Conservation (phyloP, 2,113 vertebrate genomes). For the Centrocercus urophasianus region DNA sequence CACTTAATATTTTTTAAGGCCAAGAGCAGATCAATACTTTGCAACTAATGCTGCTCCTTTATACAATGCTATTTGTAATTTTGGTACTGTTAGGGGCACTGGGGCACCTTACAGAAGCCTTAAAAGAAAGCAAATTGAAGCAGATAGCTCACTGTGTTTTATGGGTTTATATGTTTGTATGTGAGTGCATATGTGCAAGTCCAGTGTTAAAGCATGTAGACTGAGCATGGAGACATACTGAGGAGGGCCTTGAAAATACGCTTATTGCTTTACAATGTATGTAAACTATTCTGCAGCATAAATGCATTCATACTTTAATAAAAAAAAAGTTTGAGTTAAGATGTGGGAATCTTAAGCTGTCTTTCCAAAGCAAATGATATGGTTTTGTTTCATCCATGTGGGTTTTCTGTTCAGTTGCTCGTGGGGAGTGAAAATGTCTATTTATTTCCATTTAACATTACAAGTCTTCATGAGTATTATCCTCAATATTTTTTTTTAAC, state of each 20-base stretch:
- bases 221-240: constrained; percentile 64
- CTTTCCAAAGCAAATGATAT: neutral
- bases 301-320: constrained; percentile 82
- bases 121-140: constrained; percentile 68
- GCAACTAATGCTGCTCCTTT: constrained; percentile 58
- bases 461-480: neutral
- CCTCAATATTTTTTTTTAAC: neutral
- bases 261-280: constrained; percentile 80
- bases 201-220: constrained; percentile 68
- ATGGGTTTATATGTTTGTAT: constrained; percentile 48
- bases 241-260: constrained; percentile 70
- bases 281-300: constrained; percentile 79
- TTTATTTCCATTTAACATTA: neutral
- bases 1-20: constrained; percentile 63
- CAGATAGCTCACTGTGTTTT: constrained; percentile 35
- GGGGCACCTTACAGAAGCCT: constrained; percentile 78
- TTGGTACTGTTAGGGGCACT: constrained; percentile 61
- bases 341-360: constrained; percentile 45
- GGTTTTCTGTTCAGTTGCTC: neutral
- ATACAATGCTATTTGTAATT: constrained; percentile 36
- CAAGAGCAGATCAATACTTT: constrained; percentile 40
- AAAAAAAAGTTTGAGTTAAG: constrained; percentile 77
- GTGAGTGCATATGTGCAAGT: constrained; percentile 22
- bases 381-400: neutral
- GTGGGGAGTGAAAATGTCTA: neutral